Evolutionary conservation across 2,113 vertebrate species (phyloP), one percentile per base, ranked within the genome.

Genomic region (Chrysochloris asiatica): DNA sequence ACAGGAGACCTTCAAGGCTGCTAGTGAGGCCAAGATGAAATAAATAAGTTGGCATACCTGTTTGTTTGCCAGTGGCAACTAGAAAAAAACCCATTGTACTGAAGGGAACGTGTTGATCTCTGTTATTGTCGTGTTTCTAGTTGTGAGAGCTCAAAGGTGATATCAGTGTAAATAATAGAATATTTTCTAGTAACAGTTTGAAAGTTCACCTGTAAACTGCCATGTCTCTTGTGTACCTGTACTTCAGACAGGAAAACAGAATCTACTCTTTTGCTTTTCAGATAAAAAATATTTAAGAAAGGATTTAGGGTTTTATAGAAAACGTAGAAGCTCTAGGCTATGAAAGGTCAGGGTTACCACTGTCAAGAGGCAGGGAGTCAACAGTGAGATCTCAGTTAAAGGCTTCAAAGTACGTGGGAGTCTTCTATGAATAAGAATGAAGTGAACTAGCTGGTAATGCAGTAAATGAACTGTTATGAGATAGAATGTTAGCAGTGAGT

Each of bases 101-200:
- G 61, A 82, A 63, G 43, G 19, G 36, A 59, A 69, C 21, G 8
- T 41, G 6, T 28, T 33, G 43, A 33, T 75, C 82, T 52, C 0
- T 13, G 4, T 67, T 22, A 87, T 14, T n/a, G n/a, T 41, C 6
- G 36, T 14, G 30, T 14, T 50, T 19, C 28, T 87, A 36, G 59
- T 13, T 84, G 65, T 69, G 41, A 45, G 43, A 92, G 69, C 33
- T 28, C 79, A 16, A 73, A 72, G 63, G 77, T 77, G 61, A 67
- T 86, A 36, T 84, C 80, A 56, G 86, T 12, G 47, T 48, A 43
- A 91, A 59, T 86, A 48, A 24, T 75, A 75, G 86, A 88, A 59
- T 75, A 52, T 45, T 61, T 83, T 65, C 67, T 38, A 81, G 24
- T 24, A 65, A 19, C 63, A 17, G 0, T 50, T 77, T 85, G 69